A percentile compares a stretch with the other conserved stretches of the same genome.
Conservation (phyloP, 2,797 vertebrate genomes). For the Helarctos malayanus region DNA sequence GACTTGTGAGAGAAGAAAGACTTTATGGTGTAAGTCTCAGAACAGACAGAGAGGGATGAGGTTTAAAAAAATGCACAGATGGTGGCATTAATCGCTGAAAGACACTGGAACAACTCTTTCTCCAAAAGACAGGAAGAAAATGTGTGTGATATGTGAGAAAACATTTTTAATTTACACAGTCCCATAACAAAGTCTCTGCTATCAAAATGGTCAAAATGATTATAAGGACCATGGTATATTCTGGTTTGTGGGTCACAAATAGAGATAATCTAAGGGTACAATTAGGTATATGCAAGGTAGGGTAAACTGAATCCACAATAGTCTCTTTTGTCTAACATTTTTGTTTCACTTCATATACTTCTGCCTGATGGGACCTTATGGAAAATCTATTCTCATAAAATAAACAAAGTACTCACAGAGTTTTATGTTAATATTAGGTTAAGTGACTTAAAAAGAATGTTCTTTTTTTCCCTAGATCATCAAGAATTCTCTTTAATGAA, state of each 20-base stretch:
- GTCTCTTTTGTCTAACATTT: constrained; percentile 7
- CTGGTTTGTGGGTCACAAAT: not conserved
- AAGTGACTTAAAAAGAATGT: not conserved
- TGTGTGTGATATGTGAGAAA: constrained; percentile 11
- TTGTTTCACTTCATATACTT: not conserved
- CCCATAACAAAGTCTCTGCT: constrained; percentile 2
- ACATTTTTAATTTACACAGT: constrained; percentile 23
- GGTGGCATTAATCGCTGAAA: constrained; percentile 38
- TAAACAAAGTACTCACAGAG: not conserved
- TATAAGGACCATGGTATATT: not conserved
- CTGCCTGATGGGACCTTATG: not conserved
- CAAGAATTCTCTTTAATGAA: constrained; percentile 57
- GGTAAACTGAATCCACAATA: constrained; percentile 12
- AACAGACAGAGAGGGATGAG: constrained; percentile 59
- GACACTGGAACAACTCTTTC: not conserved
- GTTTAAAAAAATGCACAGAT: constrained; percentile 53
- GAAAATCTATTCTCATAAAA: constrained; percentile 53
- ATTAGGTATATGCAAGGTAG: not conserved
- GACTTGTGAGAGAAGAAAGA: constrained; percentile 3
- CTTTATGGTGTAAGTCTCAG: not conserved
- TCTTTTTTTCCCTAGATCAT: not conserved
- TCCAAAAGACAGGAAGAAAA: constrained; percentile 50
- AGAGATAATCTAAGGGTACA: not conserved
- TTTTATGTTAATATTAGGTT: constrained; percentile 21
- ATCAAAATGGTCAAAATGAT: constrained; percentile 61